phyloP scores from a whole-genome alignment of 1,140 invertebrate genomes.

The Papilio xuthus region DNA sequence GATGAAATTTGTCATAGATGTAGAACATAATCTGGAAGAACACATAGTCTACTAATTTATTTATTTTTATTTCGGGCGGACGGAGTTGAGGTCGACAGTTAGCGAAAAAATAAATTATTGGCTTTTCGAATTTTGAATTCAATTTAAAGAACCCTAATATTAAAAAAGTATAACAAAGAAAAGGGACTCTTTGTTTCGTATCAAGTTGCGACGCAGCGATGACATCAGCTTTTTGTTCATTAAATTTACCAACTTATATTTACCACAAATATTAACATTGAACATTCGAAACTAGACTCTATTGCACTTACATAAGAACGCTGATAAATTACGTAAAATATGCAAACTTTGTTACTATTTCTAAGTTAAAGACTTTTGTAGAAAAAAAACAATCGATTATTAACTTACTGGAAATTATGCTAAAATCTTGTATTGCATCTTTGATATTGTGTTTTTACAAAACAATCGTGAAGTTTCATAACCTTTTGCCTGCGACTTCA shows the following conservation, averaged over 20 bases:
- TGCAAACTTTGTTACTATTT: background rate
- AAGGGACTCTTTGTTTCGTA: background rate
- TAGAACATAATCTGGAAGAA: no score
- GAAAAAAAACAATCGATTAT: background rate
- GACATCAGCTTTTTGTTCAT: background rate
- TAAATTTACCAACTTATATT: background rate
- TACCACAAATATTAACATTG: background rate
- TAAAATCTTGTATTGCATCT: background rate
- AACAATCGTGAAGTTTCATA: no score
- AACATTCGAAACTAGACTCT: background rate
- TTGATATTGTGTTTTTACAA: background rate
- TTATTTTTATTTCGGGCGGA: no score
- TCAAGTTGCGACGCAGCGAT: background rate
- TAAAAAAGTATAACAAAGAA: background rate
- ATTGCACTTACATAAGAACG: background rate
- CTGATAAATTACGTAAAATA: background rate
- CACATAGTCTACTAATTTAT: no score
- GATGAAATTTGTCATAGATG: no score
- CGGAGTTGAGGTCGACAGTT: no score
- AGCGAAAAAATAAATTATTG: no score
- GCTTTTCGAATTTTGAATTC: background rate
- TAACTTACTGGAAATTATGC: background rate
- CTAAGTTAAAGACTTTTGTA: background rate
- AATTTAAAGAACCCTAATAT: background rate
- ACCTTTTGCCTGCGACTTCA: no score